Percentiles rank a stretch among this genome's conserved stretches.
These are phyloP conservation scores for Himalopsyche tibetana DNA, from an alignment of 2,888 invertebrate genomes.

Conservation along the genomic window DNA sequence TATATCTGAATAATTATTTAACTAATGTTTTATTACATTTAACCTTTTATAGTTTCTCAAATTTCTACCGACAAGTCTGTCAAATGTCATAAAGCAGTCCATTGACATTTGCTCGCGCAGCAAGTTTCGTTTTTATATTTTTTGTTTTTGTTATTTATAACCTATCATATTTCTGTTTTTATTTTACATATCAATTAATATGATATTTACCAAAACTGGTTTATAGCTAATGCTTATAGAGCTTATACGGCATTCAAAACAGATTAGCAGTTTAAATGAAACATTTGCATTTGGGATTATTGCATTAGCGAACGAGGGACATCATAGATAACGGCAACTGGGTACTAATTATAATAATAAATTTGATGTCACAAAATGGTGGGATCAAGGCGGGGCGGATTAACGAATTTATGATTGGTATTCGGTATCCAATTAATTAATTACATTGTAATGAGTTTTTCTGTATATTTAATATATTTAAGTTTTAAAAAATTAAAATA, in stretches of 20 bases:
- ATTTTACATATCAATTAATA: neutral
- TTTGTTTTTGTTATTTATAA: neutral
- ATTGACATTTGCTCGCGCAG: neutral
- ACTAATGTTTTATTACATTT: too few species aligned
- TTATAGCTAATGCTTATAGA: neutral
- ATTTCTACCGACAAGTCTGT: neutral
- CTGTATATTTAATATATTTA: too few species aligned
- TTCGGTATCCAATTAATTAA: too few species aligned
- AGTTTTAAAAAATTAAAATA: too few species aligned
- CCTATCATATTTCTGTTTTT: neutral
- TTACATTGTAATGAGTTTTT: too few species aligned
- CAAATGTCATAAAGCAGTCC: neutral
- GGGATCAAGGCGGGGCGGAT: neutral
- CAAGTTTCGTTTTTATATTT: neutral
- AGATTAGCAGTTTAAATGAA: slow-evolving; percentile 35
- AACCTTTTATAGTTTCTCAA: too few species aligned
- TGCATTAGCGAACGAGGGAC: slow-evolving; percentile 6
- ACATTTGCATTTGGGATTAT: slow-evolving; percentile 34
- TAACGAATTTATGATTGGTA: too few species aligned
- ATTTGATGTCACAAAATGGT: slow-evolving; percentile 11
- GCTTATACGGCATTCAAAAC: slow-evolving; percentile 1
- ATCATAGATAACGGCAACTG: slow-evolving; percentile 11
- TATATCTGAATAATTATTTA: too few species aligned
- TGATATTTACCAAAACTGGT: neutral
- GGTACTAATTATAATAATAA: slow-evolving; percentile 36